phyloP scores from a whole-genome alignment of 2,888 invertebrate genomes.

The Tyria jacobaeae region DNA sequence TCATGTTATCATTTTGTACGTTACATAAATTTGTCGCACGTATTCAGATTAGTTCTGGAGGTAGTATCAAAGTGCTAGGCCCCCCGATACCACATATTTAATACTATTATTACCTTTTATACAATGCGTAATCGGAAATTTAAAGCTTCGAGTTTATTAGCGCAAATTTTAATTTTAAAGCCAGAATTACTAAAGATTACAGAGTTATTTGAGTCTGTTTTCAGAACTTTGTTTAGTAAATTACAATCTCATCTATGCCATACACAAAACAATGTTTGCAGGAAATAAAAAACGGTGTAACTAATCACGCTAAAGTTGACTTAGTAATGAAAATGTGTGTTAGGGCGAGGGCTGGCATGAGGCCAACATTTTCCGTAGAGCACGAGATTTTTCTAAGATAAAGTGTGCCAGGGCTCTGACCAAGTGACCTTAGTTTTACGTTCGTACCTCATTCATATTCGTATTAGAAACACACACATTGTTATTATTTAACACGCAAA shows the following conservation, averaged over 20 bases:
- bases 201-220: constrained; percentile 11
- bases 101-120: constrained; percentile 47
- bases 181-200: constrained; percentile 14
- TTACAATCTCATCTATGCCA: constrained; percentile 14
- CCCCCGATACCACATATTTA: constrained; percentile 58
- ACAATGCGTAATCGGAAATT: constrained; percentile 40
- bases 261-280: constrained; percentile 21
- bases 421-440: constrained; percentile 57
- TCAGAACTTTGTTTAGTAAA: background rate
- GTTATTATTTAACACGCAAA: constrained; percentile 16
- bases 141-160: constrained; percentile 25
- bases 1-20: constrained; percentile 24
- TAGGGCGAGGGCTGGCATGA: constrained; percentile 63
- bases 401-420: constrained; percentile 58
- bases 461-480: constrained; percentile 36
- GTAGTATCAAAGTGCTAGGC: constrained; percentile 61
- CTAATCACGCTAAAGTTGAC: constrained; percentile 35
- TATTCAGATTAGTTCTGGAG: constrained; percentile 55
- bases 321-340: constrained; percentile 60
- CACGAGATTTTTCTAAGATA: constrained; percentile 77
- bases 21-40: constrained; percentile 11
- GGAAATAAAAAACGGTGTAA: constrained; percentile 29
- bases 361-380: constrained; percentile 74
- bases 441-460: constrained; percentile 55
- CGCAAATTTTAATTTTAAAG: constrained; percentile 36